These are phyloP conservation scores for Halictus rubicundus DNA, from an alignment of 1,140 invertebrate species.

Conservation along the genomic window DNA sequence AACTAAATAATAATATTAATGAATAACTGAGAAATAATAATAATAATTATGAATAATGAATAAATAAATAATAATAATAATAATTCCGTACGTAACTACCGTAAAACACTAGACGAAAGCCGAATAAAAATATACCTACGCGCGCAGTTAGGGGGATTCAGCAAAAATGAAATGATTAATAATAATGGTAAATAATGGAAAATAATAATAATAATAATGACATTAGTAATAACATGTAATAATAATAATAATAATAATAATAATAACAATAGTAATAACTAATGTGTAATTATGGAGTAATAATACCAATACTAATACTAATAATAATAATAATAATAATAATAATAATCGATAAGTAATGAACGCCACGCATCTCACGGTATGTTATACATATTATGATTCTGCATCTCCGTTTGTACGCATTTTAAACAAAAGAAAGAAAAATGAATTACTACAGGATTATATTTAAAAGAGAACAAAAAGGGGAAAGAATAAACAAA, in stretches of 20 bases:
- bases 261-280: slow-evolving; percentile 29
- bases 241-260: too few relatives aligned
- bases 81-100: slow-evolving; percentile 12
- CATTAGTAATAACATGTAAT: slow-evolving; percentile 47
- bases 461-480: slow-evolving; percentile 44
- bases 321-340: slow-evolving; percentile 60
- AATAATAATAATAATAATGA: slow-evolving; percentile 35
- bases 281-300: slow-evolving; percentile 38
- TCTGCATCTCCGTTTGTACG: slow-evolving; percentile 73
- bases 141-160: slow-evolving; percentile 26
- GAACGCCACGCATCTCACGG: slow-evolving; percentile 64
- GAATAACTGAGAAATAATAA: slow-evolving; percentile 28
- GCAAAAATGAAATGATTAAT: slow-evolving; percentile 45
- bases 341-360: slow-evolving; percentile 64
- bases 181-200: slow-evolving; percentile 10
- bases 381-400: slow-evolving; percentile 69
- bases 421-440: slow-evolving; percentile 66
- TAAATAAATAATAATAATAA: slow-evolving; percentile 57
- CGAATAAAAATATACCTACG: slow-evolving; percentile 40
- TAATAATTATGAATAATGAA: slow-evolving; percentile 34
- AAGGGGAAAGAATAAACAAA: slow-evolving; percentile 18
- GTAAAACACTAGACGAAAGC: slow-evolving; percentile 27
- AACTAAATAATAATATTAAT: slow-evolving; percentile 44
- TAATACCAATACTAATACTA: slow-evolving; percentile 47
- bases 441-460: slow-evolving; percentile 57